Base-by-base conservation (phyloP, 1,140 invertebrate genomes). In the Panagrolaimus sp. region DNA sequence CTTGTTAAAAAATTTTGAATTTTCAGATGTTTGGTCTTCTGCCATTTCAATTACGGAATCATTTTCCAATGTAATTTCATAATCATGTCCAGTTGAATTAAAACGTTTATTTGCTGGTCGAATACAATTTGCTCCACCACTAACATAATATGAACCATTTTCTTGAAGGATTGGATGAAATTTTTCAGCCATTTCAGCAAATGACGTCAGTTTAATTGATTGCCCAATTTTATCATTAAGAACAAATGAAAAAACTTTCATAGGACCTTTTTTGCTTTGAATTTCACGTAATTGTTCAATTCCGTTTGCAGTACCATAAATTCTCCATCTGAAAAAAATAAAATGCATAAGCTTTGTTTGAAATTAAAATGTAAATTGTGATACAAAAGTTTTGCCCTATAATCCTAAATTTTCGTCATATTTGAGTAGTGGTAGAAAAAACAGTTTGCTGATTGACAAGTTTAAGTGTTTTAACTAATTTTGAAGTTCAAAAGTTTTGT, bases 91-190 rank as follows among this genome's bases (percentile, higher is more conserved):
- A 11, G 95, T 82, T 48, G 85, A 88, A 14, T 87, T 88, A 80
- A 88, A 98, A 78, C 92, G 88, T 83, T 94, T 96, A 83, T 98
- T 96, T 0, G 94, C 93, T 16, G 90, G 87, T 84, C 96, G 97
- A 9, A 97, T 81, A 23, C 85, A 73, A 47, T 72, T 66, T 20
- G 85, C 72, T 11, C 63, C 51, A 20, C 89, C 89, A 31, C 89
- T 90, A 44, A 98, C 89, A 76, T 89, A 95, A 83, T 93, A 97
- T 5, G 96, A 88, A 86, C 93, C 84, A 75, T 84, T 85, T 82
- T 92, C 89, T 87, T 97, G 89, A 71, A 98, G 87, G 83, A 93
- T 87, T 79, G 94, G 89, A 82, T 89, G 95, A 83, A 89, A 96
- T 82, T 91, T 92, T 78, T 97, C 93, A 72, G 90, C 91, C 75